phyloP scores from a whole-genome alignment of 2,113 vertebrate genomes.

The Sialia sialis region DNA sequence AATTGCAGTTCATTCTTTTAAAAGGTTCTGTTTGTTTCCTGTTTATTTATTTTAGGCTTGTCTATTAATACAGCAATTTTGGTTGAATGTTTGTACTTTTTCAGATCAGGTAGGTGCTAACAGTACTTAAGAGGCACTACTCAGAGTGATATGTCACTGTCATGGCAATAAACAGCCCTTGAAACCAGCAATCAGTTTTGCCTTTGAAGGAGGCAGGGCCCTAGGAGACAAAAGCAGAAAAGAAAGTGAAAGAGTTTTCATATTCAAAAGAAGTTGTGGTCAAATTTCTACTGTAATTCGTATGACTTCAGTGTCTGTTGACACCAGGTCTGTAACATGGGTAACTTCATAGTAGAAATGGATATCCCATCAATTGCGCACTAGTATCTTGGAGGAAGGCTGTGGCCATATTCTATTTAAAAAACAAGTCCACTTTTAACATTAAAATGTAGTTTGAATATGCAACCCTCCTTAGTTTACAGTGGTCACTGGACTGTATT shows the following conservation, averaged over 20 bases:
- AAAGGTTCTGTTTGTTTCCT: conserved; percentile 47
- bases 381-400: background rate
- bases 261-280: background rate
- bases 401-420: background rate
- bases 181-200: background rate
- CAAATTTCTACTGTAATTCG: background rate
- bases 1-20: conserved; percentile 21
- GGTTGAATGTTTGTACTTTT: conserved; percentile 18
- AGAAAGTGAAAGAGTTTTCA: background rate
- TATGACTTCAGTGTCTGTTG: background rate
- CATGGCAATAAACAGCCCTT: conserved; percentile 14
- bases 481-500: background rate
- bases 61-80: conserved; percentile 25
- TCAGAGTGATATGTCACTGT: background rate
- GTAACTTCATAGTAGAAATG: background rate
- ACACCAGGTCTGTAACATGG: background rate
- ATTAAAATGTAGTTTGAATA: background rate
- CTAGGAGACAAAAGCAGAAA: background rate
- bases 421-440: background rate
- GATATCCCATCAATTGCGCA: background rate
- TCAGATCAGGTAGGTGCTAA: conserved; percentile 26
- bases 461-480: background rate
- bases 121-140: conserved; percentile 9
- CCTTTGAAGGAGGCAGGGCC: background rate
- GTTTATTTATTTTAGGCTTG: conserved; percentile 50